These are phyloP conservation scores for Troides oblongomaculatus DNA, from an alignment of 2,888 invertebrate species.

Conservation along the genomic window DNA sequence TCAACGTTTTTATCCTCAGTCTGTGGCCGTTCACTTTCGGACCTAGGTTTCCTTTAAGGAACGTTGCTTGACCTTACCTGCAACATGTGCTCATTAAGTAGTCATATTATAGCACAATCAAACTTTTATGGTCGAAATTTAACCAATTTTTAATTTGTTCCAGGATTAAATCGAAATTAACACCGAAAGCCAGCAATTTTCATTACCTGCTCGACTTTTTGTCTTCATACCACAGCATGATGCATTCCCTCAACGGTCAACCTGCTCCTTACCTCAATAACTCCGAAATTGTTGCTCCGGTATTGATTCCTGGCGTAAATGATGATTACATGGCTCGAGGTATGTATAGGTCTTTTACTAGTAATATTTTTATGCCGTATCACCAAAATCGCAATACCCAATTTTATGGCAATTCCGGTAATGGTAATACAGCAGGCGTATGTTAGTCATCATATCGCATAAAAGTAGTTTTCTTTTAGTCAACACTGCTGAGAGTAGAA, in stretches of 20 bases:
- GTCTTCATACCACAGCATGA: slow-evolving; percentile 1
- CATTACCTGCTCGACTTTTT: background rate
- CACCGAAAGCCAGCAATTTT: background rate
- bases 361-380: no score
- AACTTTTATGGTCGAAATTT: background rate
- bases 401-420: no score
- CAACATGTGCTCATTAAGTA: background rate
- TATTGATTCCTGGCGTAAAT: background rate
- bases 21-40: no score
- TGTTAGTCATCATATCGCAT: no score
- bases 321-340: slow-evolving; percentile 2
- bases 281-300: background rate
- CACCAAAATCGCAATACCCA: no score
- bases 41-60: background rate
- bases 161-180: slow-evolving; percentile 3
- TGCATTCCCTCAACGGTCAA: background rate
- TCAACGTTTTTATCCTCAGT: no score
- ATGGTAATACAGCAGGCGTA: no score
- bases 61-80: background rate
- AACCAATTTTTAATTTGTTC: slow-evolving; percentile 3
- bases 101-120: background rate
- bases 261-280: background rate
- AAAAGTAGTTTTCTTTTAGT: no score
- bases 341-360: background rate
- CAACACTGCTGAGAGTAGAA: no score